Evolutionary conservation across 2,113 vertebrate species (phyloP), one percentile per base, ranked within the genome.

Genomic region (Chionis minor): DNA sequence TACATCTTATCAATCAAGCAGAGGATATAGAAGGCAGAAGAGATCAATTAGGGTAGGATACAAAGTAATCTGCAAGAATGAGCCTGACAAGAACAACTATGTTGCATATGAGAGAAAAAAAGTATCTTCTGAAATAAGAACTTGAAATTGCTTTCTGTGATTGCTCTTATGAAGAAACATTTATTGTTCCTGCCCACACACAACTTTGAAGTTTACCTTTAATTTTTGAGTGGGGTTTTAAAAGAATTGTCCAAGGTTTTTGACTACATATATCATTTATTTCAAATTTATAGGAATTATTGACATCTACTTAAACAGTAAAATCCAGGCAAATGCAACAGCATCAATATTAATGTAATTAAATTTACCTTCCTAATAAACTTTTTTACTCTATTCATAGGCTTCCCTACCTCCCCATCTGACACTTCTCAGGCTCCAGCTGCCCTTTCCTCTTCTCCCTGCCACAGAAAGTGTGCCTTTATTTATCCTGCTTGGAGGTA

Each of bases 41-140:
- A 45, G 42, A 66, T 30, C 44, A 72, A 2, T 72, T 85, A 49
- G 21, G 52, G 12, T 65, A 44, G 6, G 12, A 5, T 58, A 58
- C 10, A 82, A 61, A 61, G 42, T n/a, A 75, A 62, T 63, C 28
- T 81, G 9, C 45, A 66, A 24, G 33, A 73, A 5, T 0, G 0
- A 61, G 10, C 42, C 26, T 86, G 49, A 71, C 2, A 59, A 73
- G 21, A 23, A 82, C 21, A 85, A 55, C 2, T 14, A 23, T 63
- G n/a, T 27, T 66, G 4, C 8, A 45, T 23, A 51, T 42, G 14
- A 49, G 49, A 63, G 11, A 11, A 23, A 51, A 35, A 44, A 47
- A 9, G 1, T 1, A 1, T 40, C 10, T 62, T 40, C 10, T 62
- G 4, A 79, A 89, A 52, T 18, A 63, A 73, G 20, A 45, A 12